Base-by-base conservation (phyloP, 2,113 vertebrate genomes). In the Xyrauchen texanus region DNA sequence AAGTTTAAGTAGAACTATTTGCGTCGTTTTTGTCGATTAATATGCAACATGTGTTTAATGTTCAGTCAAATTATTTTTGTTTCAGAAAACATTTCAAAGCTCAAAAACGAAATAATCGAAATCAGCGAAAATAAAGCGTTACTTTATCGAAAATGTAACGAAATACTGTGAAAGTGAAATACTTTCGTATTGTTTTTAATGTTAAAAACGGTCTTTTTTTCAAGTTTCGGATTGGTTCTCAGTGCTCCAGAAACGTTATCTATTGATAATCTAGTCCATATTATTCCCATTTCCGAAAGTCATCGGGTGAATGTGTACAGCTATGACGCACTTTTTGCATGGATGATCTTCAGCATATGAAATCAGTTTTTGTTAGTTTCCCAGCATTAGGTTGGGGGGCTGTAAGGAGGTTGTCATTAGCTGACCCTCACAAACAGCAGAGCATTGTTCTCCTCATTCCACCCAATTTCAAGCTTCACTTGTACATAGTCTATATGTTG, bases 371-470 rank as follows among this genome's bases (percentile, higher is more conserved):
- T 86, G 79, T 11, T 76, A 8, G 61, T 88, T 80, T 69, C 53
- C 86, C 88, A 90, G 91, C 86, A 89, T 85, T 88, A 89, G 87
- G 89, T 86, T 87, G 91, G 88, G 89, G 86, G 80, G 88, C 84
- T 65, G 74, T 66, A 45, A 86, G 88, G 87, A 87, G 89, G 88
- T 86, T 86, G 90, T 90, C 90, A 91, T 89, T 88, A 86, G 89
- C 88, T 90, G 86, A 63, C 78, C 76, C 65, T 45, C 88, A 88
- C 90, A 89, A 90, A 88, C 91, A 87, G 58, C 84, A 86, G 82
- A 81, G 88, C 94, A 95, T 98, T 98, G 96, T 97, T 95, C 94
- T 89, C 91, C 82, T 66, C 88, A 89, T 90, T 94, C 93, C 93
- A 94, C 21, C 21, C 21, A 34, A 34, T 34, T 34, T 34, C 21